Conservation (phyloP, 2,113 vertebrate species). For the Scomber scombrus region DNA sequence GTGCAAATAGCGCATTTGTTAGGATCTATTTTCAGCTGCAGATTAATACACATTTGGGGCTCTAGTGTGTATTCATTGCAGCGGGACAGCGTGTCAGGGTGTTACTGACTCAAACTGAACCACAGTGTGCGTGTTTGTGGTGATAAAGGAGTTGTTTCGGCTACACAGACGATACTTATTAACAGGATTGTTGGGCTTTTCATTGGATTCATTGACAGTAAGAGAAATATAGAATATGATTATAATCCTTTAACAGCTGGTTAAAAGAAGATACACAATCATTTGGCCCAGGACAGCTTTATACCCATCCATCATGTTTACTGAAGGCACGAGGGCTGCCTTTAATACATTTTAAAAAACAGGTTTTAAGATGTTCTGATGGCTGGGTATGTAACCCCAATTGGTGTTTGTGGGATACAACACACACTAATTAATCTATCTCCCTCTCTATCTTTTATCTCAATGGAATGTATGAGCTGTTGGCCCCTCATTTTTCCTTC, state of each 20-base stretch:
- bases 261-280: neutral
- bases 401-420: neutral
- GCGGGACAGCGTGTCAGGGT: neutral
- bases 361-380: neutral
- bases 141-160: too few species aligned
- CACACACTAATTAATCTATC: neutral
- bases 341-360: neutral
- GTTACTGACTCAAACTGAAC: neutral
- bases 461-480: too few species aligned
- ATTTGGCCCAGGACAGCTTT: too few species aligned
- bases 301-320: neutral
- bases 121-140: neutral
- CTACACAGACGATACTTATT: too few species aligned
- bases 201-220: neutral
- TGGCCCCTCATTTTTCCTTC: constrained; percentile 16
- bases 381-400: neutral
- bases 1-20: neutral
- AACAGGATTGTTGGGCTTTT: neutral
- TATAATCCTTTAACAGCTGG: neutral
- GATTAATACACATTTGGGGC: neutral
- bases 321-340: neutral
- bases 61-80: neutral
- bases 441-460: neutral
- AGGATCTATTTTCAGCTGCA: neutral
- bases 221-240: neutral